These are phyloP conservation scores for Peromyscus maniculatus DNA, from an alignment of 2,113 vertebrate species.

Conservation along the genomic window DNA sequence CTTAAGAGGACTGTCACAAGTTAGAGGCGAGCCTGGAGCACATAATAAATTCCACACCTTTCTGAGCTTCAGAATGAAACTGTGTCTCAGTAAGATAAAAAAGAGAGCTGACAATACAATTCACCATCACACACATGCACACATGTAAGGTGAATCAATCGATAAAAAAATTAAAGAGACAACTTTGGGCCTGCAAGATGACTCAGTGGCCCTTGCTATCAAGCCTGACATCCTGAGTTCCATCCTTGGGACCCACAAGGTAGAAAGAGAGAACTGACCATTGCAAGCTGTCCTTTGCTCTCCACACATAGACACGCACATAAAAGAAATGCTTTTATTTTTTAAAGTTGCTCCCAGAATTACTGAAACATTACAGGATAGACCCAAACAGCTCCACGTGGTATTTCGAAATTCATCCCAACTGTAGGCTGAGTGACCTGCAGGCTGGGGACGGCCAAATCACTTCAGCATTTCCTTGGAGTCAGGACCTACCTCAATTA, in stretches of 20 bases:
- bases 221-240: neutral
- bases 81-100: neutral
- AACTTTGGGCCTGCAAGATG: too few relatives aligned
- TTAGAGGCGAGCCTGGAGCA: neutral
- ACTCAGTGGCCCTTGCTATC: neutral
- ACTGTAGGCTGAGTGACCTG: constrained; percentile 86
- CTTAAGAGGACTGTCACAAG: neutral
- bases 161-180: neutral
- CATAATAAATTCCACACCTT: too few relatives aligned
- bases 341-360: neutral
- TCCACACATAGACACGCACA: neutral
- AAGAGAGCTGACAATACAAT: neutral
- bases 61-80: neutral
- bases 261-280: neutral
- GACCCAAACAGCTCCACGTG: constrained; percentile 69
- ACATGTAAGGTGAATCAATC: neutral
- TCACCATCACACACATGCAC: neutral
- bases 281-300: neutral
- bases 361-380: constrained; percentile 68
- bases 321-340: neutral
- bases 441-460: constrained; percentile 89
- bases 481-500: neutral
- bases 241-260: neutral
- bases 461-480: neutral
- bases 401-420: constrained; percentile 79